Evolutionary conservation across 2,888 invertebrate species (phyloP), one percentile per base, ranked within the genome.

Genomic region (Malachius bipustulatus): DNA sequence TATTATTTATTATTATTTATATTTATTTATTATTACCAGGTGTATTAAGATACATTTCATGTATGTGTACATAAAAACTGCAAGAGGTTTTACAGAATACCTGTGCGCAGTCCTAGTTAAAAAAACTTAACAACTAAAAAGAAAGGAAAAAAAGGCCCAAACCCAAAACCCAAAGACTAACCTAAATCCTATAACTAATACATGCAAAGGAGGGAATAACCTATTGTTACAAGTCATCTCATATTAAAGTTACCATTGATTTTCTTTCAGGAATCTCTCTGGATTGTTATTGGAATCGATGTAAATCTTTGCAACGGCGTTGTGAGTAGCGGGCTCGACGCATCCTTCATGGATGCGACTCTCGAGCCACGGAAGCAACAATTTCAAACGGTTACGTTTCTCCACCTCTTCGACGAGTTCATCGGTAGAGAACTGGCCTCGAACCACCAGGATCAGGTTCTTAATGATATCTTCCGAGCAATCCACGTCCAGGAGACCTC

Each of bases 271-370:
- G 70, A 91, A 97, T 51, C 97, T 70, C 60, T 99, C 98, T 0
- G 98, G 94, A 62, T 98, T 98, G 60, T 98, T 98, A 67, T 98
- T 98, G 44, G 94, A 90, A 64, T 98, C 98, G 52, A 98, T 99
- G 69, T 99, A 98, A 53, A 98, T 99, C 65, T 99, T 98, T 37
- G 98, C 98, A 46, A 99, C 68, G 1, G 98, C 98, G 64, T 99
- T 99, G 65, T 98, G 98, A 0, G 98, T 98, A 9, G 97, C 97
- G 3, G 97, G 88, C 58, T 98, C 98, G 8, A 80, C 82, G 56
- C 91, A 90, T 26, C 94, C 94, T 56, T 99, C 98, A 58, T 97
- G 97, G 14, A 96, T 87, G 37, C 97, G 78, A 1, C 89, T 91
- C 60, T 98, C 98, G 50, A 98, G 63, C 98, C 98, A 99, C 0